phyloP scores from a whole-genome alignment of 1,140 invertebrate genomes.

The Mycetomoellerius zeteki region DNA sequence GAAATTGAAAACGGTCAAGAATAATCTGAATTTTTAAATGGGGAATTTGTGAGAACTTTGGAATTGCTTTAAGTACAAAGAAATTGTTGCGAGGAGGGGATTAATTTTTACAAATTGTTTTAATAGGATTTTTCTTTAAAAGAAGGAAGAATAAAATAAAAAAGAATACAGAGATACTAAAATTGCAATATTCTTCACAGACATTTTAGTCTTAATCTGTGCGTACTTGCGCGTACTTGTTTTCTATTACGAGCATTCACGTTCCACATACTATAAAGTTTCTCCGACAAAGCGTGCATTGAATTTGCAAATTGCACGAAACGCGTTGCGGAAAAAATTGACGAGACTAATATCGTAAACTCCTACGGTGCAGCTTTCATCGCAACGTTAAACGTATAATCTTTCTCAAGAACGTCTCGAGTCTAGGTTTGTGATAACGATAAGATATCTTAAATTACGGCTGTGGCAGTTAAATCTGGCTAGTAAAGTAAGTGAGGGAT shows the following conservation, averaged over 20 bases:
- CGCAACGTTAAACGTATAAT: neutral
- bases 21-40: no score
- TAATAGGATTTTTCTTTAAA: neutral
- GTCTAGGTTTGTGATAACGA: slow-evolving; percentile 67
- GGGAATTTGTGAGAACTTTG: no score
- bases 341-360: neutral
- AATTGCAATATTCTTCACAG: neutral
- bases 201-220: slow-evolving; percentile 10
- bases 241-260: slow-evolving; percentile 18
- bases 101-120: neutral
- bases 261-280: slow-evolving; percentile 1
- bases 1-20: no score
- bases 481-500: neutral
- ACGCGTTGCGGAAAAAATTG: slow-evolving; percentile 15
- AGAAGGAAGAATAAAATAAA: neutral
- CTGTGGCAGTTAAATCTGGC: slow-evolving; percentile 59
- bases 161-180: neutral
- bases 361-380: slow-evolving; percentile 22
- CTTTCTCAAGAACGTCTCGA: slow-evolving; percentile 38
- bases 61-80: neutral
- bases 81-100: neutral
- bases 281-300: slow-evolving; percentile 40
- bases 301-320: slow-evolving; percentile 25
- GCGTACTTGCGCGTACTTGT: neutral
- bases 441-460: slow-evolving; percentile 49